Conservation (phyloP, 2,113 vertebrate species). For the Nansenia antarctica region DNA sequence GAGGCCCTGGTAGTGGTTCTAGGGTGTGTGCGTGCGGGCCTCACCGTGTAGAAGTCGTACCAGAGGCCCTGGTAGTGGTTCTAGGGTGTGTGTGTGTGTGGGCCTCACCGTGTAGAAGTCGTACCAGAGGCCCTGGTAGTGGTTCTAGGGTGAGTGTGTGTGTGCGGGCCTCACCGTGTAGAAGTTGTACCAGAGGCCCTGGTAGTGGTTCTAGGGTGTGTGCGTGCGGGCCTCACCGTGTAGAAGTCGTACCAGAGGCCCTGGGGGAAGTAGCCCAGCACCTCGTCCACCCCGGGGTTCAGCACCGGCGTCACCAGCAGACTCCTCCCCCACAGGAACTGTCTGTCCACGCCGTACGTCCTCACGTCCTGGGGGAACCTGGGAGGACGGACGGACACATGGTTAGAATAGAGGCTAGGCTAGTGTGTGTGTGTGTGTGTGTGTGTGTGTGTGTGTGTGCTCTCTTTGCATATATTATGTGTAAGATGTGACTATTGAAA, state of each 20-base stretch:
- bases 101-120: conserved; percentile 63
- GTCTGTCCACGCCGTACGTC: conserved; percentile 79
- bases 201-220: no score
- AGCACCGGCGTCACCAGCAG: conserved; percentile 85
- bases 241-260: conserved; percentile 86
- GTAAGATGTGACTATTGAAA: no score
- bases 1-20: neutral
- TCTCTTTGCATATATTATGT: no score
- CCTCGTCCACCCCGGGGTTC: conserved; percentile 70
- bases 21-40: neutral
- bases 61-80: neutral
- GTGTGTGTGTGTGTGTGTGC: neutral
- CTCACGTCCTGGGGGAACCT: conserved; percentile 80
- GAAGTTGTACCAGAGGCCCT: no score
- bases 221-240: conserved; percentile 71
- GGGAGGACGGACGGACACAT: neutral
- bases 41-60: neutral
- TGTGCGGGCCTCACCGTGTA: neutral
- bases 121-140: conserved; percentile 81
- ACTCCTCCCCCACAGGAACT: conserved; percentile 85
- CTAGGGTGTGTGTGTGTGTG: neutral
- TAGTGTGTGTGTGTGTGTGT: neutral
- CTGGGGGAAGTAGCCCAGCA: conserved; percentile 79
- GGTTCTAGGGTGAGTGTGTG: neutral
- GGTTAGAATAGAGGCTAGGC: neutral